phyloP scores from a whole-genome alignment of 2,888 invertebrate genomes.

The Dryococelus australis region DNA sequence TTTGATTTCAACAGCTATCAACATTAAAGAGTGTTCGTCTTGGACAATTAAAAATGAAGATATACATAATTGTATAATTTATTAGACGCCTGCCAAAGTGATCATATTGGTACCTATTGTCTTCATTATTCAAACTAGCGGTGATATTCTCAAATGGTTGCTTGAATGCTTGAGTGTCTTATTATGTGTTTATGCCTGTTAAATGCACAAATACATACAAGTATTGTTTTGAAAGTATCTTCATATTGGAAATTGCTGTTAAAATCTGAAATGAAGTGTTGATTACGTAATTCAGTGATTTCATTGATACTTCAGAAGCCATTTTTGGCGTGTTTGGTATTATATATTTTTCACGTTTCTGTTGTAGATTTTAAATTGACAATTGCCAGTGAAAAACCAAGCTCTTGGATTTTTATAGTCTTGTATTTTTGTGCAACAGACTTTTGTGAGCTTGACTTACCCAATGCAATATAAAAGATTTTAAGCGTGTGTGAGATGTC shows the following conservation, averaged over 20 bases:
- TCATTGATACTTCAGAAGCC: background rate
- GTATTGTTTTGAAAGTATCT: conserved; percentile 5
- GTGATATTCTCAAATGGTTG: conserved; percentile 9
- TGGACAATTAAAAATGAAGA: background rate
- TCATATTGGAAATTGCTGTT: conserved; percentile 5
- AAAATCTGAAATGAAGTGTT: background rate
- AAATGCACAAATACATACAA: conserved; percentile 1
- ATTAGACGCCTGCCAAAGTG: background rate
- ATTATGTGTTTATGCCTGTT: conserved; percentile 10
- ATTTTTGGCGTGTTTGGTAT: background rate
- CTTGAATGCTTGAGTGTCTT: conserved; percentile 7
- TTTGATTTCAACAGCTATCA: background rate
- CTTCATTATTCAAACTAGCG: background rate
- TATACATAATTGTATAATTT: background rate
- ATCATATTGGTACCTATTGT: background rate
- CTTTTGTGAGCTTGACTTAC: background rate
- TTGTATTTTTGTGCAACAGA: conserved; percentile 16
- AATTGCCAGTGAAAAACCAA: background rate
- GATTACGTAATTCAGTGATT: background rate
- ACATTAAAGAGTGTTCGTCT: background rate
- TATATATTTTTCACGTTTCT: background rate
- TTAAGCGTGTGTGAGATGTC: background rate
- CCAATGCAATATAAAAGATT: background rate
- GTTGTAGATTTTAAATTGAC: background rate
- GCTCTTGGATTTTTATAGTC: background rate